Conservation (phyloP, 1,140 invertebrate species). For the Holotrichia oblita region DNA sequence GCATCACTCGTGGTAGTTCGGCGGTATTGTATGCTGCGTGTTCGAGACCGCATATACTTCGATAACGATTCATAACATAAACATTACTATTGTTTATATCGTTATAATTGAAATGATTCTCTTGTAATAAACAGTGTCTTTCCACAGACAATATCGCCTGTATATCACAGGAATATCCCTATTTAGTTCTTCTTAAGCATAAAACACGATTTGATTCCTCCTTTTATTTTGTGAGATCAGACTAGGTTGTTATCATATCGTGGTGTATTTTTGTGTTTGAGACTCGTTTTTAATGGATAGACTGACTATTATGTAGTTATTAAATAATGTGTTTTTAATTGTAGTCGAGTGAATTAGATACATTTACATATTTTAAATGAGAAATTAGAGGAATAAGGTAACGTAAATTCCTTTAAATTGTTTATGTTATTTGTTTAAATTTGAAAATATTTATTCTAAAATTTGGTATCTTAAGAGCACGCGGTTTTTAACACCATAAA, state of each 20-base stretch:
- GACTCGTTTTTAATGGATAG: no score
- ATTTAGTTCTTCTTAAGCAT: background rate
- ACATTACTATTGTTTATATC: conserved; percentile 1
- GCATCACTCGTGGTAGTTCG: conserved; percentile 17
- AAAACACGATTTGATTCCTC: conserved; percentile 9
- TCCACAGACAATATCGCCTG: background rate
- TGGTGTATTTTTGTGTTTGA: background rate
- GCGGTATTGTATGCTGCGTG: conserved; percentile 1
- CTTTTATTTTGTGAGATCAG: background rate
- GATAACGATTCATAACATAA: conserved; percentile 22
- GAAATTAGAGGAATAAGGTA: background rate
- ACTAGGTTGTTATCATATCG: conserved; percentile 9
- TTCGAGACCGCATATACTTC: conserved; percentile 28
- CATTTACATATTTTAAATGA: background rate
- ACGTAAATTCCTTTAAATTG: background rate
- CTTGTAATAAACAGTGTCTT: background rate
- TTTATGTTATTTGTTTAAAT: background rate
- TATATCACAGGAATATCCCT: background rate
- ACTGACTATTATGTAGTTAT: background rate
- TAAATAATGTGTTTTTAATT: conserved; percentile 1
- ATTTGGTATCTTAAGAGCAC: background rate
- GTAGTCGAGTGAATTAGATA: background rate
- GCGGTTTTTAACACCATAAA: background rate
- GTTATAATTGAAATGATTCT: background rate
- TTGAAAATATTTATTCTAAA: background rate